Evolutionary conservation across 2,888 invertebrate genomes (phyloP), one percentile per base, ranked within the genome.

Genomic region (Podabrus alpinus): DNA sequence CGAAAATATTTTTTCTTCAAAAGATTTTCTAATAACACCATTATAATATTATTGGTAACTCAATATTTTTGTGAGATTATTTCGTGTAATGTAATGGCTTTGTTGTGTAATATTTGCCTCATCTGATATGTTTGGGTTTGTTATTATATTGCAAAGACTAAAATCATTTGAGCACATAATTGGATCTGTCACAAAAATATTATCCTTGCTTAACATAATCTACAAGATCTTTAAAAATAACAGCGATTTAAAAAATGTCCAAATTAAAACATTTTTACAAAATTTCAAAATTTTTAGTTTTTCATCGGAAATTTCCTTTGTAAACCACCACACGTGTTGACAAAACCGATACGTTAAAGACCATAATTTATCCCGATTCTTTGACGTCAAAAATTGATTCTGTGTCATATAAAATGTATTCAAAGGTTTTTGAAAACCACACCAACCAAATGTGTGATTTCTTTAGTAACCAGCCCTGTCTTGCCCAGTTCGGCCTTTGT

Each of bases 291-390:
- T 24, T 45, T n/a, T 2, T 0, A 11, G 2, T n/a, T 45, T 45
- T 45, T 45, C 4, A 24, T 24, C 24, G 7, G 9, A 7, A 19
- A 68, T 59, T 68, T 19, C 62, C 9, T 29, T 16, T 70, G 17
- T 21, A 68, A 77, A 79, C 78, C 77, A 75, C 79, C 86, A 85
- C 85, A 85, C 85, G 86, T 85, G 86, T 86, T 84, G 85, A 86
- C 85, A 85, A 86, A 85, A 85, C 85, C 85, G 79, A 84, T 80
- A 79, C 80, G 80, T 81, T 84, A 84, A 85, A 82, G 82, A 81
- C 81, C 80, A 83, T 84, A 85, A 86, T 86, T 86, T 86, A 86
- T 85, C 82, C 82, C 83, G 79, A 83, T 85, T 84, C 83, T 76
- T 76, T 73, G 66, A 71, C 62, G 67, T 71, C 70, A 72, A 67